A percentile compares a stretch with the other conserved stretches of the same genome.
Evolutionary conservation across 2,888 invertebrate species (phyloP).

Genomic region (Oligia latruncula): DNA sequence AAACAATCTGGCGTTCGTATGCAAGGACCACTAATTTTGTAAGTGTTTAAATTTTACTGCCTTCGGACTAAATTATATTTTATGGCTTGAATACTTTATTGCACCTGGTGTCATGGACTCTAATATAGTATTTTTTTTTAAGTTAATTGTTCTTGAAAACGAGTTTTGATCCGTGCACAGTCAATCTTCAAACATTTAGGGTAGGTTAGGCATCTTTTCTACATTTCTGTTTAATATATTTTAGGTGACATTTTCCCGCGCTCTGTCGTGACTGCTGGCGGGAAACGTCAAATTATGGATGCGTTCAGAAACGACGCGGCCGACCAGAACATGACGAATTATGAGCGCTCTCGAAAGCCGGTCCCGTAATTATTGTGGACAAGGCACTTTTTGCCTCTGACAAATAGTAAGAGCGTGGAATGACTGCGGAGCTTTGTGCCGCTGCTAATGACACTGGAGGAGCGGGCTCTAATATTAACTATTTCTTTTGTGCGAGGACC

Average conservation of each 20-base stretch:
- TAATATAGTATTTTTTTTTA: slow-evolving; percentile 23
- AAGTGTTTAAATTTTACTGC: slow-evolving; percentile 36
- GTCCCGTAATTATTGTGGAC: slow-evolving; percentile 90
- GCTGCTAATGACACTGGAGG: slow-evolving; percentile 88
- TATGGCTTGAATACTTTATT: slow-evolving; percentile 43
- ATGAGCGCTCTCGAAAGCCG: slow-evolving; percentile 87
- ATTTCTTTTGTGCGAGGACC: slow-evolving; percentile 88
- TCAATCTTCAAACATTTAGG: slow-evolving; percentile 41
- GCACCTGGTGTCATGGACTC: slow-evolving; percentile 17
- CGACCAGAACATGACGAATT: slow-evolving; percentile 90
- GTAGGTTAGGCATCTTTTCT: slow-evolving; percentile 50
- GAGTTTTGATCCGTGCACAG: slow-evolving; percentile 29
- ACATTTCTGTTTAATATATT: slow-evolving; percentile 19
- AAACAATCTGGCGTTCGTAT: slow-evolving; percentile 5
- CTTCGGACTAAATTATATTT: slow-evolving; percentile 32
- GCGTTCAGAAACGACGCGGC: slow-evolving; percentile 87
- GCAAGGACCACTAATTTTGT: slow-evolving; percentile 22
- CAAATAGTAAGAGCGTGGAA: slow-evolving; percentile 89
- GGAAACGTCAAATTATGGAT: slow-evolving; percentile 89
- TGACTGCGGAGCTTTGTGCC: slow-evolving; percentile 87
- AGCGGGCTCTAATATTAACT: slow-evolving; percentile 87
- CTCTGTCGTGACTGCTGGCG: slow-evolving; percentile 80
- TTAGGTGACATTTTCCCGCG: slow-evolving; percentile 77
- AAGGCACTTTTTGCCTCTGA: slow-evolving; percentile 89
- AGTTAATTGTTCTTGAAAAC: slow-evolving; percentile 29